These are phyloP conservation scores for Odontamblyopus rebecca DNA, from an alignment of 2,797 vertebrate genomes.

Conservation along the genomic window DNA sequence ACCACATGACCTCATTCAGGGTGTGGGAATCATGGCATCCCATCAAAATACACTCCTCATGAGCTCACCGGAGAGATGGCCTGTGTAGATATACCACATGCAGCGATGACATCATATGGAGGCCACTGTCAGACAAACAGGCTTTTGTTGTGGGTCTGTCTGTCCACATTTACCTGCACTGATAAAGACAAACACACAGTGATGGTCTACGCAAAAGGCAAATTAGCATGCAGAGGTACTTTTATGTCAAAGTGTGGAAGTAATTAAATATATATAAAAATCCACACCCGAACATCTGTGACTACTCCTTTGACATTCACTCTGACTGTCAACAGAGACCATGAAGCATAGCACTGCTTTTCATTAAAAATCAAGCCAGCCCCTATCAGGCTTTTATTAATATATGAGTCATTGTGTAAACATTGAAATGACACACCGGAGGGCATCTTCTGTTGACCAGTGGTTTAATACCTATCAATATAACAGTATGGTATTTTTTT, in stretches of 20 bases:
- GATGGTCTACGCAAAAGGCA: neutral
- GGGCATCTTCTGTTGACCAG: neutral
- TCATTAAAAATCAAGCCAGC: slow-evolving; percentile 20
- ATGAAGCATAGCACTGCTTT: slow-evolving; percentile 43
- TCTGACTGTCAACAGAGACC: slow-evolving; percentile 38
- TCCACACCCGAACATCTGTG: slow-evolving; percentile 47
- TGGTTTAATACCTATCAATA: neutral
- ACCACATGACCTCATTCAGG: slow-evolving; percentile 73
- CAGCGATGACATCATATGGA: slow-evolving; percentile 59
- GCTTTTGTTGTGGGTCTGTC: slow-evolving; percentile 30
- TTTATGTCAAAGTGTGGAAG: slow-evolving; percentile 26
- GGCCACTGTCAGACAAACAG: slow-evolving; percentile 55
- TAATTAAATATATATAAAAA: slow-evolving; percentile 45
- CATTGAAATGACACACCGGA: neutral
- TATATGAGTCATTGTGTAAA: slow-evolving; percentile 29
- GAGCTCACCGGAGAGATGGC: slow-evolving; percentile 66
- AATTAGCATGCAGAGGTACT: neutral
- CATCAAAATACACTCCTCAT: slow-evolving; percentile 73
- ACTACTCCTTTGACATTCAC: slow-evolving; percentile 28
- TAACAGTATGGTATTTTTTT: too few relatives aligned
- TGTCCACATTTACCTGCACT: slow-evolving; percentile 14
- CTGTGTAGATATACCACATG: slow-evolving; percentile 62
- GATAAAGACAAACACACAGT: slow-evolving; percentile 8
- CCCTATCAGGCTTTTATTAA: slow-evolving; percentile 65
- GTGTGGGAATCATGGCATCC: slow-evolving; percentile 68